Conservation (phyloP, 1,140 invertebrate genomes). For the Cotesia typhae region DNA sequence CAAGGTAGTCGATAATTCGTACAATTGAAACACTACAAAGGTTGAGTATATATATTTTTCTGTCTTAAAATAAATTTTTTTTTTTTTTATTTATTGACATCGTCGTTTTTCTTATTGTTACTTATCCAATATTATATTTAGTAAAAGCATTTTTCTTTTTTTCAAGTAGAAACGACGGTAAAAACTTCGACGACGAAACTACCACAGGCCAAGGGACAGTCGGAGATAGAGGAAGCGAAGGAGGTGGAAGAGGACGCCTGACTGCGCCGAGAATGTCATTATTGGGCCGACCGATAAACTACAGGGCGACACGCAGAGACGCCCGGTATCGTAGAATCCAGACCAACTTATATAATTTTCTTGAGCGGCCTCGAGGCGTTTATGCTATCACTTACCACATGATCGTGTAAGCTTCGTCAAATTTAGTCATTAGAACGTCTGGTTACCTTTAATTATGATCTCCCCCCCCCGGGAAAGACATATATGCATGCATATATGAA, state of each 20-base stretch:
- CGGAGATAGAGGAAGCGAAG: slow-evolving; percentile 55
- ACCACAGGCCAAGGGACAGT: slow-evolving; percentile 47
- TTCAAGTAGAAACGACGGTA: slow-evolving; percentile 30
- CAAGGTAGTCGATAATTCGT: no score
- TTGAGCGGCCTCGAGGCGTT: slow-evolving; percentile 87
- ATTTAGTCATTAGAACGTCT: slow-evolving; percentile 1
- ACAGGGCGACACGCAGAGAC: slow-evolving; percentile 85
- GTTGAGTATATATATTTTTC: no score
- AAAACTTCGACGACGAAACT: slow-evolving; percentile 26
- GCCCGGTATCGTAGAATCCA: slow-evolving; percentile 88
- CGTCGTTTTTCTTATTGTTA: not conserved
- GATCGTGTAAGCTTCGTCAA: slow-evolving; percentile 81
- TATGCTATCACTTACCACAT: slow-evolving; percentile 90
- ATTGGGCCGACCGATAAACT: slow-evolving; percentile 88
- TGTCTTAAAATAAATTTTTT: no score
- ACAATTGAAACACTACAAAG: no score
- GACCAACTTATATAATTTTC: slow-evolving; percentile 91
- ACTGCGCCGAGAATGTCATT: slow-evolving; percentile 86
- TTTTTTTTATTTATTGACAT: no score
- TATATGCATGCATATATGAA: no score
- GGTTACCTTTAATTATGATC: no score
- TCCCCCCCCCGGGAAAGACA: no score
- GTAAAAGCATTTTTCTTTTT: not conserved
- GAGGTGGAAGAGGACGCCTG: slow-evolving; percentile 70
- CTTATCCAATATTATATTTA: not conserved